These are phyloP conservation scores for Pipistrellus kuhlii DNA, from an alignment of 2,797 vertebrate genomes.

Conservation along the genomic window DNA sequence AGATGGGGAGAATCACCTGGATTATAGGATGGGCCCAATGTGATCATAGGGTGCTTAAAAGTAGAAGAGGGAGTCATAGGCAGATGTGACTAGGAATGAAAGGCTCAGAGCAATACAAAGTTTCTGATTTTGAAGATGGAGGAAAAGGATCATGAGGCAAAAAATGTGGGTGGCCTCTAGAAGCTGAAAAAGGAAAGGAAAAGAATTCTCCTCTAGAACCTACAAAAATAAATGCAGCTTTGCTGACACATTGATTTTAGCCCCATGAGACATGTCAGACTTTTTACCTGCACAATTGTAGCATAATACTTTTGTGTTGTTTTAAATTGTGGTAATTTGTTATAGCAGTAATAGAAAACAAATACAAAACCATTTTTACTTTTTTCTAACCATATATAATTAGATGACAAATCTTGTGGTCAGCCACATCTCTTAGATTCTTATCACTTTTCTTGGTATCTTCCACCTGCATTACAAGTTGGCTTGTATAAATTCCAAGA, in stretches of 20 bases:
- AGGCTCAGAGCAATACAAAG: background rate
- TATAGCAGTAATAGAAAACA: background rate
- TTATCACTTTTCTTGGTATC: conserved; percentile 27
- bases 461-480: background rate
- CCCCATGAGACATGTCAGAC: background rate
- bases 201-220: background rate
- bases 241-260: conserved; percentile 1
- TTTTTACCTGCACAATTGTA: background rate
- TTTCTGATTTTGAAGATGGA: conserved; percentile 45
- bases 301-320: background rate
- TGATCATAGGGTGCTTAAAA: conserved; percentile 5
- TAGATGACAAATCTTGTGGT: background rate
- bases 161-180: background rate
- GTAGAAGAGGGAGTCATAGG: background rate
- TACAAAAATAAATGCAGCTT: background rate
- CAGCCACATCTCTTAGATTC: background rate
- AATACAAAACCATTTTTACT: conserved; percentile 23
- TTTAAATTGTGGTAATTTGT: conserved; percentile 10
- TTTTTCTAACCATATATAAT: conserved; percentile 17
- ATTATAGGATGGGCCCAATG: background rate
- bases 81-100: background rate
- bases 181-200: conserved; percentile 5
- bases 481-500: background rate
- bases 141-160: background rate
- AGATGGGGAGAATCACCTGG: background rate